Base-by-base conservation (phyloP, 2,797 vertebrate species). In the Euphonia xanthogaster region DNA sequence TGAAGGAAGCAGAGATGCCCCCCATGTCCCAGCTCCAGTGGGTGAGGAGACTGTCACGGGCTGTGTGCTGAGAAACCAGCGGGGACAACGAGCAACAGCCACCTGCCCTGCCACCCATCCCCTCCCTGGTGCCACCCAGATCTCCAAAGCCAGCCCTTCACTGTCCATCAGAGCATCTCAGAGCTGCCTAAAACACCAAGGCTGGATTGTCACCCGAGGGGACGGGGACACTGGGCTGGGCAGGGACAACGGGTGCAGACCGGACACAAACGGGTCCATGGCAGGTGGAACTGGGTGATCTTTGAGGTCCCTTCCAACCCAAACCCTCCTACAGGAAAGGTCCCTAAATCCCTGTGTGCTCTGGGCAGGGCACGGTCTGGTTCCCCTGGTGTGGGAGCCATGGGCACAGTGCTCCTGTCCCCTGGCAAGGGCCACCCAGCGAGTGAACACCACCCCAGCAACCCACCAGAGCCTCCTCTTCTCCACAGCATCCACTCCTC, bases 201-300 rank as follows among this genome's bases (percentile, higher is more conserved):
- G 50, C 28, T 30, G 50, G 30, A 31, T 5, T 53, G 51, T 53
- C 51, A 53, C 51, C 23, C 11, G 30, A 31, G 28, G 65, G 45
- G 44, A 12, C 2, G 12, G 40, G 20, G 14, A 47, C 17, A 8
- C 1, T 2, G 45, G 50, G 44, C 25, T 17, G 7, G 35, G 24
- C 22, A 10, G n/a, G 53, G n/a, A 2, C 3, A 7, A 2, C 33
- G 4, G 1, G 25, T 0, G 6, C 4, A 1, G 25, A 4, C 10
- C 30, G 3, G 18, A 1, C 47, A 16, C 9, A 27, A 10, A 10
- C 2, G 1, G 40, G 14, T 12, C 37, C 57, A 1, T 1, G 57
- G 35, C 23, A 57, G 23, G 15, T 24, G 66, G 65, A 19, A 63
- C 23, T 10, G 14, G n/a, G 21, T 0, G 16, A 12, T 6, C n/a